A percentile compares a stretch with the other conserved stretches of the same genome.
These are phyloP conservation scores for Eupsilia transversa DNA, from an alignment of 2,888 invertebrate species.

Conservation along the genomic window DNA sequence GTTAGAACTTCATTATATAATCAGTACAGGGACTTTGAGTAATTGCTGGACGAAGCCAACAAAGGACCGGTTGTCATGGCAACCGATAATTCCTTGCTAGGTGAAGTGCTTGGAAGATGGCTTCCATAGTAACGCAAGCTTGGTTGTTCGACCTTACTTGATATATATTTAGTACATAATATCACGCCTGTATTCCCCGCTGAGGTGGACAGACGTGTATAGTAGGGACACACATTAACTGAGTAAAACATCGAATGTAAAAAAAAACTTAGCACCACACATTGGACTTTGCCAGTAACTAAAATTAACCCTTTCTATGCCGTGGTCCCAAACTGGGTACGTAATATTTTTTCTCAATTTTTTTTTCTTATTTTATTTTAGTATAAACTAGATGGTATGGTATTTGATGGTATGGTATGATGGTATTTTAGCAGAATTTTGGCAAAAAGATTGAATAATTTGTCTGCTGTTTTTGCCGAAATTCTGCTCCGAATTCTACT, in stretches of 20 bases:
- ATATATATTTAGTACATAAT: background rate
- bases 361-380: background rate
- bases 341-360: background rate
- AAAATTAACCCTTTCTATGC: background rate
- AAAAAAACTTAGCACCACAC: background rate
- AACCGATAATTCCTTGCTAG: constrained; percentile 36
- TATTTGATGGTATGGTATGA: background rate
- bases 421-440: background rate
- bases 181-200: background rate
- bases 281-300: background rate
- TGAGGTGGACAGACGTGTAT: background rate
- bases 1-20: constrained; percentile 3
- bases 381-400: background rate
- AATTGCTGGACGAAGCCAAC: constrained; percentile 37
- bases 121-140: background rate
- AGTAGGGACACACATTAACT: background rate
- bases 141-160: no score
- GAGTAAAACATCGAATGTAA: background rate
- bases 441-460: background rate
- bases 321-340: background rate
- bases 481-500: background rate
- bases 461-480: background rate
- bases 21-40: constrained; percentile 8
- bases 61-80: constrained; percentile 42
- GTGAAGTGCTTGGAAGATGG: background rate